Conservation (phyloP, 2,888 invertebrate genomes). For the Cylloceria caligata region DNA sequence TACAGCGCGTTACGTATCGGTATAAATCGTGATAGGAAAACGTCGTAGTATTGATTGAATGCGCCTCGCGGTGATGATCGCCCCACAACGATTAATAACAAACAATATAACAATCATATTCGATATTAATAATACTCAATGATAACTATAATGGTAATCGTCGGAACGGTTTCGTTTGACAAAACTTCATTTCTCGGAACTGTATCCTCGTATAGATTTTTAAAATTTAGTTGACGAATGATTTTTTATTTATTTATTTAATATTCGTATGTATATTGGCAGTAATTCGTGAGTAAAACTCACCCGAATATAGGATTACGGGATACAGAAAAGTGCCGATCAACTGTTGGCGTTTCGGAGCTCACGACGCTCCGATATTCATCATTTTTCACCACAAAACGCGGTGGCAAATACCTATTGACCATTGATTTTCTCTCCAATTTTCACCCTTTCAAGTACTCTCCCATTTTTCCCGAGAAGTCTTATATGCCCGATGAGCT, state of each 20-base stretch:
- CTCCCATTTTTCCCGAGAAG: constrained; percentile 42
- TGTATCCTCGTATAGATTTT: constrained; percentile 13
- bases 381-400: constrained; percentile 17
- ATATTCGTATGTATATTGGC: constrained; percentile 62
- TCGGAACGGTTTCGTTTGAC: constrained; percentile 49
- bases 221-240: constrained; percentile 21
- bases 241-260: constrained; percentile 30
- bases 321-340: constrained; percentile 41
- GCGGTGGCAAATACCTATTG: constrained; percentile 8
- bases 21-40: constrained; percentile 60
- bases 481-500: constrained; percentile 51
- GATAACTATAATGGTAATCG: constrained; percentile 53
- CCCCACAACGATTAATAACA: constrained; percentile 24
- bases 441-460: too few species aligned
- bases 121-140: constrained; percentile 58
- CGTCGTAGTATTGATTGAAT: constrained; percentile 18
- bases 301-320: constrained; percentile 57
- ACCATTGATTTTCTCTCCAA: constrained; percentile 22
- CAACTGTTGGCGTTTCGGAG: constrained; percentile 27
- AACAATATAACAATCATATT: constrained; percentile 60
- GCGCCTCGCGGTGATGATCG: constrained; percentile 26
- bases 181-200: constrained; percentile 24
- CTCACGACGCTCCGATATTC: constrained; percentile 9
- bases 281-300: constrained; percentile 60
- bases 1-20: constrained; percentile 29